Conservation (phyloP, 2,797 vertebrate genomes). For the Enteromius thamalakanensis region DNA sequence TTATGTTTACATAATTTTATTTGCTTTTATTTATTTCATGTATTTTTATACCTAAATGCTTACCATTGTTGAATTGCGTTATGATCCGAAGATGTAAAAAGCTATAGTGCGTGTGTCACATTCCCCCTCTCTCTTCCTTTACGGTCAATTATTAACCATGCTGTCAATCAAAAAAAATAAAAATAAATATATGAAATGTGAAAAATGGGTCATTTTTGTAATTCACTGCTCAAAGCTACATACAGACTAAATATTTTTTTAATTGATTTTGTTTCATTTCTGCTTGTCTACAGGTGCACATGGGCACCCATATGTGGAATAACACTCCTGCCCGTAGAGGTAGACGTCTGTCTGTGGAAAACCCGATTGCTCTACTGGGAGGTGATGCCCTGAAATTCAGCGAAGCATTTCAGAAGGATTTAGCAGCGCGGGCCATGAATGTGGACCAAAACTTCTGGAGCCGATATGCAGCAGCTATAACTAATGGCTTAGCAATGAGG, state of each 20-base stretch:
- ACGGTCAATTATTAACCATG: background rate
- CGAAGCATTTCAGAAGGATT: constrained; percentile 94
- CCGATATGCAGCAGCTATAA: constrained; percentile 92
- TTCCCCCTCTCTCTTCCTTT: background rate
- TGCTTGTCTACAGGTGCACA: constrained; percentile 85
- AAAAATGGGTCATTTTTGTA: background rate
- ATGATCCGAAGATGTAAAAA: background rate
- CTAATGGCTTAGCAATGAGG: constrained; percentile 92
- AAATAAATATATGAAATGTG: no score
- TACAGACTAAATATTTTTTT: background rate
- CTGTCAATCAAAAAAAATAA: background rate
- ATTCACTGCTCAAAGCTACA: background rate
- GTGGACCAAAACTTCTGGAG: constrained; percentile 94
- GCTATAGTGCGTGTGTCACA: background rate
- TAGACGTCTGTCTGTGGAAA: constrained; percentile 92
- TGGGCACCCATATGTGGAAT: constrained; percentile 99
- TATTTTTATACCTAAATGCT: background rate
- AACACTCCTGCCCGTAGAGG: constrained; percentile 91
- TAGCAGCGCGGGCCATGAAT: constrained; percentile 92
- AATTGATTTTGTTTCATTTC: constrained; percentile 66
- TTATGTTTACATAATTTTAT: background rate
- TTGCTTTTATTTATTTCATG: background rate
- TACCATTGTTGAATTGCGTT: background rate
- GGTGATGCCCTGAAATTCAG: constrained; percentile 91
- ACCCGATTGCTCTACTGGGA: constrained; percentile 90